A percentile compares a stretch with the other conserved stretches of the same genome.
These are phyloP conservation scores for Temnothorax nylanderi DNA, from an alignment of 1,140 invertebrate species.

Conservation along the genomic window DNA sequence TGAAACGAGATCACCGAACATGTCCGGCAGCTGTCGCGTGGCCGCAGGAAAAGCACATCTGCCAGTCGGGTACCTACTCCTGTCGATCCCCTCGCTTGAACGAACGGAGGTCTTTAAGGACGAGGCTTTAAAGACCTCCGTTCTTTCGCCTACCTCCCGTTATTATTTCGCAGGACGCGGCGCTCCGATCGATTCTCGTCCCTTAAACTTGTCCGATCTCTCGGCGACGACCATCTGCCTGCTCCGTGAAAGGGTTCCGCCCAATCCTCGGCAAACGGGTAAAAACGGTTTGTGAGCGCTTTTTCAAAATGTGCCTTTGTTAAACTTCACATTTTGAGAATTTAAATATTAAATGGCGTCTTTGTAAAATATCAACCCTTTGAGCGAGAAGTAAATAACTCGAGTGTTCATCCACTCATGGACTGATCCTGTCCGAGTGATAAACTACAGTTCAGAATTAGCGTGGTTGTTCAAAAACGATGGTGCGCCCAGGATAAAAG, in stretches of 20 bases:
- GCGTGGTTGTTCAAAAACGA: constrained; percentile 9
- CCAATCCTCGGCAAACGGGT: neutral
- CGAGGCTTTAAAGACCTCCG: constrained; percentile 31
- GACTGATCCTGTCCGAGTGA: neutral
- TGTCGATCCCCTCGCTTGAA: constrained; percentile 13
- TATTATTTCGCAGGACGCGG: constrained; percentile 63
- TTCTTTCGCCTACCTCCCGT: constrained; percentile 43
- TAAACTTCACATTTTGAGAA: neutral
- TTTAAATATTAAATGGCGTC: neutral
- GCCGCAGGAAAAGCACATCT: constrained; percentile 65
- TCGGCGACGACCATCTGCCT: constrained; percentile 65
- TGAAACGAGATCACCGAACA: constrained; percentile 54
- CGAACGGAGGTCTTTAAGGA: no score
- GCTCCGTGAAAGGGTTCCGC: constrained; percentile 10
- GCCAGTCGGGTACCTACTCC: constrained; percentile 51
- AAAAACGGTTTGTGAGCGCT: neutral
- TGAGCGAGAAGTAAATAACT: neutral
- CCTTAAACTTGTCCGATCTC: neutral
- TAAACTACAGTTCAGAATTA: neutral
- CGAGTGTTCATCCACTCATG: neutral
- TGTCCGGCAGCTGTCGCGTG: constrained; percentile 72
- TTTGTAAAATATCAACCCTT: neutral
- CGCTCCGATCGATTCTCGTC: constrained; percentile 37
- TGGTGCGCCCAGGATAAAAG: neutral
- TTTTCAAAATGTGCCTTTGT: neutral